These are phyloP conservation scores for Scophthalmus maximus DNA, from an alignment of 2,113 vertebrate species.

Conservation along the genomic window DNA sequence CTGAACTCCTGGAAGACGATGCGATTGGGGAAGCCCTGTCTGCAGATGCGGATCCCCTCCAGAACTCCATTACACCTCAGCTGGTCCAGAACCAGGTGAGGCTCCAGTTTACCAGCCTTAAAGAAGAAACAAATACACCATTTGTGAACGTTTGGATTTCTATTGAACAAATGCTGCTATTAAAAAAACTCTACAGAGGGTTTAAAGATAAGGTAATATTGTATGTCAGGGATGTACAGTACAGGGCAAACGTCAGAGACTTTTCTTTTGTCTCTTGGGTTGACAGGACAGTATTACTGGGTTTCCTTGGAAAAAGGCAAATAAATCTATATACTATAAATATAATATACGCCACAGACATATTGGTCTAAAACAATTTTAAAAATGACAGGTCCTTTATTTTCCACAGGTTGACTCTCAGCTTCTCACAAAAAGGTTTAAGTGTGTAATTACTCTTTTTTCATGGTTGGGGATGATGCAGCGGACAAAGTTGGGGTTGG, in stretches of 20 bases:
- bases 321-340: no score
- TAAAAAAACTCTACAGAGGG: no score
- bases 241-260: no score
- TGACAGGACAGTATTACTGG: no score
- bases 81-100: constrained; percentile 96
- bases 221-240: not conserved
- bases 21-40: constrained; percentile 98
- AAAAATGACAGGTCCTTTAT: no score
- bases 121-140: not conserved
- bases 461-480: constrained; percentile 99
- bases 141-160: no score
- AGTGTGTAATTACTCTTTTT: constrained; percentile 87
- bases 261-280: no score
- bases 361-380: no score
- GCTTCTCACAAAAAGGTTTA: not conserved
- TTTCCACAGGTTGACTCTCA: not conserved
- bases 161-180: no score
- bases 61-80: constrained; percentile 96
- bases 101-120: constrained; percentile 96
- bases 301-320: no score
- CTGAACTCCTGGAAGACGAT: constrained; percentile 99
- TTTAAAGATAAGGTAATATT: no score
- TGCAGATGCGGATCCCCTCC: constrained; percentile 97
- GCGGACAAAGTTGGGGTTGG: constrained; percentile 98
- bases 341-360: no score